phyloP scores from a whole-genome alignment of 2,113 vertebrate species.

The Eira barbara region DNA sequence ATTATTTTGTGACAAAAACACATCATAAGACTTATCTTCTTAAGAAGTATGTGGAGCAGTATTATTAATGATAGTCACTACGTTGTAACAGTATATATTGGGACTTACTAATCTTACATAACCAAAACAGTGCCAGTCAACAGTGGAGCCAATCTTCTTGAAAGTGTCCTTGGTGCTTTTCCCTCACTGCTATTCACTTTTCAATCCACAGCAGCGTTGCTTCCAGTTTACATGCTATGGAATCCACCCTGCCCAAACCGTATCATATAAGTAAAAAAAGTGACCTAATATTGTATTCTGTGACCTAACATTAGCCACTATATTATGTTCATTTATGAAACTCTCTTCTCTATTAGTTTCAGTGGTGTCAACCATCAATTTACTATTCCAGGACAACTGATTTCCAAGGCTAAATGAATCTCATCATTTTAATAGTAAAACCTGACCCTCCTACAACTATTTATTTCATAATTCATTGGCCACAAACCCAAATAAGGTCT shows the following conservation, averaged over 20 bases:
- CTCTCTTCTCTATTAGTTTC: background rate
- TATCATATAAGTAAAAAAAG: background rate
- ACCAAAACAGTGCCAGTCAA: background rate
- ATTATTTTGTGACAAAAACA: background rate
- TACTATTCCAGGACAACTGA: background rate
- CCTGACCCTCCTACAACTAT: background rate
- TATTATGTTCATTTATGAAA: background rate
- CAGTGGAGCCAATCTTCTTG: background rate
- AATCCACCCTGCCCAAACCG: background rate
- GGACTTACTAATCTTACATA: background rate
- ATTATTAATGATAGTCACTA: background rate
- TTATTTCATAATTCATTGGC: background rate
- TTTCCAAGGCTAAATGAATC: background rate
- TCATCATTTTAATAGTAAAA: background rate
- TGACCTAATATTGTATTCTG: background rate
- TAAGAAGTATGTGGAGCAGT: background rate
- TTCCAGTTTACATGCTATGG: background rate
- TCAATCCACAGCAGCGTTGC: background rate
- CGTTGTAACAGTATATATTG: background rate
- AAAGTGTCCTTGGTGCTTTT: background rate
- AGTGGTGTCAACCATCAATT: background rate
- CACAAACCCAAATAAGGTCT: background rate
- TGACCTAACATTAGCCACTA: background rate
- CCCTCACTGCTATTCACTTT: background rate
- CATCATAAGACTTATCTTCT: background rate